Base-by-base conservation (phyloP, 37 sponge, comb jelly and placozoan genomes). In the Oopsacas minuta region DNA sequence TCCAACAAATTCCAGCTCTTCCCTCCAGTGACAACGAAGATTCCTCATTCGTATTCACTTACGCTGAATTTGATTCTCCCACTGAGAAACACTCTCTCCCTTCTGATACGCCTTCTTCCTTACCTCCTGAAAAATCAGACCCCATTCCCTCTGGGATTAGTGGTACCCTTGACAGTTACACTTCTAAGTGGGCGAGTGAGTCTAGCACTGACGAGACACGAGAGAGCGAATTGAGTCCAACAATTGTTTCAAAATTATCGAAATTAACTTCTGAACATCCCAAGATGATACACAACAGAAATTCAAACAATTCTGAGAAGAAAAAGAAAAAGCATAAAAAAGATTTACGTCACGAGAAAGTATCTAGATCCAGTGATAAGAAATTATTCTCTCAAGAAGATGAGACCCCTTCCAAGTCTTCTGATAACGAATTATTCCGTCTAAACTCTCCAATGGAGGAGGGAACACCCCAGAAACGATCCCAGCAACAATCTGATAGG, bases 301-400 rank as follows among this genome's bases (percentile, higher is more conserved):
- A 61, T n/a, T 61, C 75, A n/a, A 61, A 61, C 30, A 61, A 61
- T 61, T 61, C 75, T 3, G 75, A 61, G 75, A 61, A 61, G 75
- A 61, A 61, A n/a, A 61, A 61, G 75, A 61, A n/a, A 61, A 61
- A 61, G 75, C 75, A 34, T 12, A 61, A 10, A 34, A 61, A 61
- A 12, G 75, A 61, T 3, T n/a, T 61, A 25, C 75, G 5, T 12
- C 75, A 61, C 5, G 28, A 3, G 1, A 61, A 61, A 12, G 28
- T 61, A 7, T 12, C 75, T 3, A 12, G 30, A 3, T 61, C 75
- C 17, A 61, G 1, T 61, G 75, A 5, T 20, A 61, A n/a, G 75
- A 3, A 12, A n/a, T 12, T 20, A 20, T 61, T 61, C 30, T n/a
- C 75, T 25, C 75, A 61, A 12, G 28, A 61, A 34, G 75, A 61